Evolutionary conservation across 2,888 invertebrate genomes (phyloP), one percentile per base, ranked within the genome.

Genomic region (Morpho deidamia): DNA sequence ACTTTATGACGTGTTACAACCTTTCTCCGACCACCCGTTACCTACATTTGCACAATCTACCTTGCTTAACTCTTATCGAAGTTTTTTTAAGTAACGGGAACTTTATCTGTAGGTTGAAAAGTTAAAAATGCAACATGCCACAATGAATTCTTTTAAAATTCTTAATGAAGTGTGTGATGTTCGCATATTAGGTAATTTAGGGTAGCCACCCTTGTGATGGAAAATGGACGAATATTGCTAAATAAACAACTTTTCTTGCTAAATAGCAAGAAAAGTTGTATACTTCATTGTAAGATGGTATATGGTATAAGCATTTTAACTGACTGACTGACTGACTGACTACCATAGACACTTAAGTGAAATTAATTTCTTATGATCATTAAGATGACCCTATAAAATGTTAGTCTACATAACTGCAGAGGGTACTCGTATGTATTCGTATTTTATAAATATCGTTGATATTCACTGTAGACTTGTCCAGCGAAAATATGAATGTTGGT

Each of bases 1-100:
- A 69, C 65, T 81, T 83, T 81, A 80, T 73, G 71, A 60, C 60
- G 67, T 65, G 52, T 55, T 59, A 60, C 61, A 62, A 66, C 67
- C 73, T 78, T 81, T 78, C 72, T 68, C 72, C 66, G 72, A 68
- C 79, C 77, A 81, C 69, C 78, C 78, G 65, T 58, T 57, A 23
- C 23, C 23, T 23, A 66, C 65, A 72, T 82, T 81, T 82, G 79
- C 81, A 74, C 77, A 83, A 76, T 69, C 56, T 69, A 70, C 63
- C 67, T 65, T 62, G 23, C 23, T 23, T 23, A 23, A 66, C 58
- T 66, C 72, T 78, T 80, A 84, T 82, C 83, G 68, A 56, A 42
- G 39, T 60, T 59, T 59, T 62, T 63, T 60, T 53, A 44, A 61
- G 55, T 76, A 75, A 71, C 74, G 72, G 74, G 65, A 58, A 55